phyloP scores from a whole-genome alignment of 2,113 vertebrate genomes.

The Callopanchax toddi region DNA sequence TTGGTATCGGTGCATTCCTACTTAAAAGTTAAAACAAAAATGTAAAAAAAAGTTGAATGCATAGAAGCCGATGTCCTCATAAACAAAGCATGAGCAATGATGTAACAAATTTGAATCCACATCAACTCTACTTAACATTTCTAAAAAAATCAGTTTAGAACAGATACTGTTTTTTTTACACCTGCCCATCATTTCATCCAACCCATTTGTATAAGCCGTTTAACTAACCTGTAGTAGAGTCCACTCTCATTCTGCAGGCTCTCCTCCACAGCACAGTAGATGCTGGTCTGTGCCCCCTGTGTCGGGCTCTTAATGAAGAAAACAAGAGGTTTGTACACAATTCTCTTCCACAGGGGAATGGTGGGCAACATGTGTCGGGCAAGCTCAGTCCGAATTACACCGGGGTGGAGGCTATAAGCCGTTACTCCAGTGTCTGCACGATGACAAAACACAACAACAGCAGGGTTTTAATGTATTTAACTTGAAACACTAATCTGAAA shows the following conservation, averaged over 20 bases:
- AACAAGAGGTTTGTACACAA: constrained; percentile 32
- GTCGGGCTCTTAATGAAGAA: constrained; percentile 60
- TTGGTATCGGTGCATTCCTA: no score
- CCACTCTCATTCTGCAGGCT: constrained; percentile 65
- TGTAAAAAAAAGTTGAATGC: no score
- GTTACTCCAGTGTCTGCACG: constrained; percentile 67
- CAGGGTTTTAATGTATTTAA: background rate
- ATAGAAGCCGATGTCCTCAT: no score
- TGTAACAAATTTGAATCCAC: no score
- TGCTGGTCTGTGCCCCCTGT: constrained; percentile 74
- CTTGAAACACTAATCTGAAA: background rate
- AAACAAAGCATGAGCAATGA: no score
- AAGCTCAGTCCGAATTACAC: constrained; percentile 73
- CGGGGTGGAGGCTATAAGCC: constrained; percentile 73
- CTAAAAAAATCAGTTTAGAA: background rate
- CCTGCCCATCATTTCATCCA: no score
- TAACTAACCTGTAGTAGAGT: constrained; percentile 74
- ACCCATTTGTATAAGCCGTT: background rate
- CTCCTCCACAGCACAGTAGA: constrained; percentile 73
- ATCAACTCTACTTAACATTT: no score
- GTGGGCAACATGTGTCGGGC: constrained; percentile 54
- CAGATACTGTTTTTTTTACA: background rate
- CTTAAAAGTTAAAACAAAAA: no score
- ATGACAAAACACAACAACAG: constrained; percentile 1
- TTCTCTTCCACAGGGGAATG: constrained; percentile 53